Evolutionary conservation across 2,797 vertebrate genomes (phyloP).

Genomic region (Coracias cyanogaster): DNA sequence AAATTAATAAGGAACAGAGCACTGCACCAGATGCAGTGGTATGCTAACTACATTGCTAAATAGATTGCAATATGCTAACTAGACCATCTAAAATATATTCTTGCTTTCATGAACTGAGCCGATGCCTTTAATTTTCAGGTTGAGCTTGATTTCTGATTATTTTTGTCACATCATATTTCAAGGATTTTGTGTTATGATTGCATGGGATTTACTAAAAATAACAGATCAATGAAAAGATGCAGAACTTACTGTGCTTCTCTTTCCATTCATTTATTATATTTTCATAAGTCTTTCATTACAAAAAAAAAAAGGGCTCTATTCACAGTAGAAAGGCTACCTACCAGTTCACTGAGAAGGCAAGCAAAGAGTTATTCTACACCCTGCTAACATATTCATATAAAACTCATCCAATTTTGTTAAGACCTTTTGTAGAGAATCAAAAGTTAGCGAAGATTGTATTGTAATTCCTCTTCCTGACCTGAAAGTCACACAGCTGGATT

Average conservation of each 20-base stretch:
- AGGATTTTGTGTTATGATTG: slow-evolving; percentile 55
- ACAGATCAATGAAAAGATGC: slow-evolving; percentile 42
- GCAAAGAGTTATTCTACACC: slow-evolving; percentile 68
- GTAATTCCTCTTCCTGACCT: slow-evolving; percentile 63
- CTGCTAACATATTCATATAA: slow-evolving; percentile 67
- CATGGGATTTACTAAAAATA: slow-evolving; percentile 56
- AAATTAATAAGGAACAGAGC: slow-evolving; percentile 36
- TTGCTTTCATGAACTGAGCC: slow-evolving; percentile 20
- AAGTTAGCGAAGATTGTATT: slow-evolving; percentile 67
- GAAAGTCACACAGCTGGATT: slow-evolving; percentile 71
- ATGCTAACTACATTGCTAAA: slow-evolving; percentile 49
- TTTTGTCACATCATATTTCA: slow-evolving; percentile 28
- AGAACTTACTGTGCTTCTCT: slow-evolving; percentile 33
- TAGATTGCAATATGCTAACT: slow-evolving; percentile 50
- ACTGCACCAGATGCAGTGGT: slow-evolving; percentile 1
- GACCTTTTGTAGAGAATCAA: slow-evolving; percentile 67
- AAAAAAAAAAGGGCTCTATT: slow-evolving; percentile 41
- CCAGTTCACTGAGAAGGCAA: slow-evolving; percentile 54
- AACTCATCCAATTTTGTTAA: slow-evolving; percentile 70
- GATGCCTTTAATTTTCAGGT: slow-evolving; percentile 41
- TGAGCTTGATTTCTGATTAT: slow-evolving; percentile 59
- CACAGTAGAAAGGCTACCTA: slow-evolving; percentile 62
- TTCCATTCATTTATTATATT: slow-evolving; percentile 61
- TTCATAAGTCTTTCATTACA: slow-evolving; percentile 65
- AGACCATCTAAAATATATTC: slow-evolving; percentile 22